Evolutionary conservation across 1,140 invertebrate genomes (phyloP), one percentile per base, ranked within the genome.

Genomic region (Galendromus occidentalis): DNA sequence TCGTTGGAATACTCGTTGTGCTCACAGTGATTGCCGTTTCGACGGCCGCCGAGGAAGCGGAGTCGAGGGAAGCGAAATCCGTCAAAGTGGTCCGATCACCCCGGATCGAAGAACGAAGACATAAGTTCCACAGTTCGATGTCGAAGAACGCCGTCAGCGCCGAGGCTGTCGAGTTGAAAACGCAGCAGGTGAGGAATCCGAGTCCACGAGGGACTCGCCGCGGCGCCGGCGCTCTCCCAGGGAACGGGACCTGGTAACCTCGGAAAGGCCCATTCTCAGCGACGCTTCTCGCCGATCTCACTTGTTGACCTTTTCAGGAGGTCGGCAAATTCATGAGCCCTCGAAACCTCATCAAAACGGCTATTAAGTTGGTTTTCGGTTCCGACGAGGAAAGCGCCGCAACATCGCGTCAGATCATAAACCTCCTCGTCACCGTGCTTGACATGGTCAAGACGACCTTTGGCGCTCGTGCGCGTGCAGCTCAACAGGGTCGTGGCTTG

Each of bases 361-460:
- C 71, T 1, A 67, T 72, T 7, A 73, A 73, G 65, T 33, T 73
- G 22, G 66, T 73, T 17, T 72, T 72, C 63, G 72, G 72, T 17
- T 68, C 66, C 33, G 69, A 70, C 41, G 71, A 73, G 42, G 72
- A 73, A 51, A 70, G 68, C 42, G 63, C 69, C 1, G 72, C 71
- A 0, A 73, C 71, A 9, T 72, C 72, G 0, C 64, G 72, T 20
- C 70, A 73, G 65, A 71, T 73, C 4, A 44, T 73, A 0, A 69
- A 68, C 63, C 65, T 73, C 45, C 66, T 73, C 9, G 71, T 72
- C 25, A 69, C 68, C 51, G 66, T 69, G 25, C 64, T 72, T 22
- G 71, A 72, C 42, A 67, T 72, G 68, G 45, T 72, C 12, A 71
- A 72, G 51, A 69, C 65, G 44, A 69, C 71, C 0, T 66, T 72